Evolutionary conservation across 1,140 invertebrate genomes (phyloP).

Genomic region (Lordiphosa collinella): DNA sequence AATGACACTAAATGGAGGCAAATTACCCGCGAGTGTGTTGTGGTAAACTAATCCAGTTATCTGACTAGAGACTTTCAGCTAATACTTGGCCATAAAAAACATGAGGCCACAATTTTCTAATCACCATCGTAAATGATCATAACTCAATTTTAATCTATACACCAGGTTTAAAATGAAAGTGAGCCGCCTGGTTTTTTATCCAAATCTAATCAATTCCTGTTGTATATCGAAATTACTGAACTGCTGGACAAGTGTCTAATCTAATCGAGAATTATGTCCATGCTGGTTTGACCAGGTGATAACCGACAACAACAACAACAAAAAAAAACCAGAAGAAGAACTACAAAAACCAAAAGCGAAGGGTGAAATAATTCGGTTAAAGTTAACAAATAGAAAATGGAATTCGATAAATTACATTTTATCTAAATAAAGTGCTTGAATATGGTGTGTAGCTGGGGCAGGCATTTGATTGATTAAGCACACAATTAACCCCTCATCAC

Average conservation of each 20-base stretch:
- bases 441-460: conserved; percentile 21
- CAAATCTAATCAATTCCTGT: conserved; percentile 67
- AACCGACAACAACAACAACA: conserved; percentile 18
- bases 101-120: conserved; percentile 15
- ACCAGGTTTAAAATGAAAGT: conserved; percentile 30
- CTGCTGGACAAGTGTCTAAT: conserved; percentile 40
- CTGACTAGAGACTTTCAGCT: conserved; percentile 3
- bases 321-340: no score
- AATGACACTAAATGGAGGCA: conserved; percentile 46
- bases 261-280: conserved; percentile 62
- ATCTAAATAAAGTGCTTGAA: conserved; percentile 68
- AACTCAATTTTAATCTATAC: conserved; percentile 59
- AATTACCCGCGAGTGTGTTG: conserved; percentile 55
- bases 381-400: conserved; percentile 33
- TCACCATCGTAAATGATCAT: conserved; percentile 42
- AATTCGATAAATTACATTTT: conserved; percentile 65
- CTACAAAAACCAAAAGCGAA: background rate
- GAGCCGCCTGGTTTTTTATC: conserved; percentile 62
- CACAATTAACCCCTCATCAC: conserved; percentile 63
- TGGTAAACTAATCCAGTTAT: conserved; percentile 58
- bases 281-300: conserved; percentile 39
- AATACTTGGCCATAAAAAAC: conserved; percentile 15
- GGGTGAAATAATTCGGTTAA: conserved; percentile 1
- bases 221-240: background rate
- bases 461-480: conserved; percentile 70